Evolutionary conservation across 2,113 vertebrate genomes (phyloP).

Genomic region (Nyctereutes procyonoides): DNA sequence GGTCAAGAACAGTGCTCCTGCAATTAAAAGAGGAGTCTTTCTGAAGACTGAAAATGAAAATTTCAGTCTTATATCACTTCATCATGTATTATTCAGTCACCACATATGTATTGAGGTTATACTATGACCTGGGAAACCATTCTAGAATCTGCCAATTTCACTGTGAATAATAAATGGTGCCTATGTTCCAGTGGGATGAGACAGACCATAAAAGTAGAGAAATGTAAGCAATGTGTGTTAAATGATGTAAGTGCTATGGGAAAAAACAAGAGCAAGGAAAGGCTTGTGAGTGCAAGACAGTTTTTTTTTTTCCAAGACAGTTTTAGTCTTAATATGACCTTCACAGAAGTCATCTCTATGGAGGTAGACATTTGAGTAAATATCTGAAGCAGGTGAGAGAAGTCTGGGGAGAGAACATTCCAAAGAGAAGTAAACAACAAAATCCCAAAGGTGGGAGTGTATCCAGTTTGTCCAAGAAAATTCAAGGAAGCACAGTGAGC

Average conservation of each 20-base stretch:
- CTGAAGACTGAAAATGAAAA: not conserved
- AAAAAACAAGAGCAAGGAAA: not conserved
- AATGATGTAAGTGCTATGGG: not conserved
- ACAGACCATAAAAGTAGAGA: not conserved
- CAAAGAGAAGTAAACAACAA: not conserved
- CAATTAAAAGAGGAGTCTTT: not conserved
- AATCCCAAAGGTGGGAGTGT: not conserved
- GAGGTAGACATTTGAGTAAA: not conserved
- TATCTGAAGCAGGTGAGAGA: not conserved
- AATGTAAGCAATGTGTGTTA: not conserved
- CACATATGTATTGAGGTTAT: not conserved
- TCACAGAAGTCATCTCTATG: not conserved
- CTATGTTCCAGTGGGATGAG: not conserved
- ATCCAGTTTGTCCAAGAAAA: not conserved
- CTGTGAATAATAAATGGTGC: not conserved
- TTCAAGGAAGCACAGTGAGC: not conserved
- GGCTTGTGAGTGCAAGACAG: not conserved
- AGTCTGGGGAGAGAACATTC: not conserved
- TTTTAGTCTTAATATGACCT: not conserved
- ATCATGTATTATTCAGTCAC: not conserved
- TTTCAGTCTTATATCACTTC: not conserved
- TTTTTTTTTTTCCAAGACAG: not conserved
- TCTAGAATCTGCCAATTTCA: not conserved
- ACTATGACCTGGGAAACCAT: not conserved
- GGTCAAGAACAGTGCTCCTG: not conserved